Percentiles rank a stretch among this genome's conserved stretches.
phyloP scores from a whole-genome alignment of 2,888 invertebrate species.

The Epinotia nisella region DNA sequence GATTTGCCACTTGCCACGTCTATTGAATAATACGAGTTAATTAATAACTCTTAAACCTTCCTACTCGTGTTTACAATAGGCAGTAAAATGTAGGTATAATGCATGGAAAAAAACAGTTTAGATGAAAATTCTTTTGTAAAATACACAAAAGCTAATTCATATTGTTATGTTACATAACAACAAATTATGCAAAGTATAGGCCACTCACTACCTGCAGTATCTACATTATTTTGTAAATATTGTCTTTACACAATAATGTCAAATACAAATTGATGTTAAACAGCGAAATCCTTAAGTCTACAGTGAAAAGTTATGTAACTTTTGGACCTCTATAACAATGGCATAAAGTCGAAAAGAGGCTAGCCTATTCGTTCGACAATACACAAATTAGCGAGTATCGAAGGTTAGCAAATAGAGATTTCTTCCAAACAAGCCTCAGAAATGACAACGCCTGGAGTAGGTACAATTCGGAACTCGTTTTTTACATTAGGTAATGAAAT shows the following conservation, averaged over 20 bases:
- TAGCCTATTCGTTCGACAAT: too few species aligned
- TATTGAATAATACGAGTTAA: neutral
- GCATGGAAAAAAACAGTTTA: neutral
- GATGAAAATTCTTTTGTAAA: neutral
- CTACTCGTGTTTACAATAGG: constrained; percentile 1
- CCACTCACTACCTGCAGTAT: neutral
- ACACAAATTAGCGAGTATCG: constrained; percentile 26
- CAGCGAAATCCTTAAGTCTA: neutral
- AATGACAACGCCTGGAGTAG: neutral
- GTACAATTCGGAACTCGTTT: too few species aligned
- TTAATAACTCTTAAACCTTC: neutral
- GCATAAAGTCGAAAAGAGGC: too few species aligned
- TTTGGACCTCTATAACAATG: too few species aligned
- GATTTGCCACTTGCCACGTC: neutral
- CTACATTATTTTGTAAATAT: constrained; percentile 1
- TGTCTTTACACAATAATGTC: neutral
- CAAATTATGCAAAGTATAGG: neutral
- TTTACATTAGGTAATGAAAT: too few species aligned
- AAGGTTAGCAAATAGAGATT: constrained; percentile 27
- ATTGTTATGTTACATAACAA: neutral
- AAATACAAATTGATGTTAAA: neutral
- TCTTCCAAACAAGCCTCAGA: constrained; percentile 38
- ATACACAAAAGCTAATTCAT: neutral
- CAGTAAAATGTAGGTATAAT: neutral
- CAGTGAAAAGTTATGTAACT: too few species aligned